Percentiles rank a stretch among this genome's conserved stretches.
phyloP scores from a whole-genome alignment of 2,888 invertebrate species.

The Euphydryas editha region DNA sequence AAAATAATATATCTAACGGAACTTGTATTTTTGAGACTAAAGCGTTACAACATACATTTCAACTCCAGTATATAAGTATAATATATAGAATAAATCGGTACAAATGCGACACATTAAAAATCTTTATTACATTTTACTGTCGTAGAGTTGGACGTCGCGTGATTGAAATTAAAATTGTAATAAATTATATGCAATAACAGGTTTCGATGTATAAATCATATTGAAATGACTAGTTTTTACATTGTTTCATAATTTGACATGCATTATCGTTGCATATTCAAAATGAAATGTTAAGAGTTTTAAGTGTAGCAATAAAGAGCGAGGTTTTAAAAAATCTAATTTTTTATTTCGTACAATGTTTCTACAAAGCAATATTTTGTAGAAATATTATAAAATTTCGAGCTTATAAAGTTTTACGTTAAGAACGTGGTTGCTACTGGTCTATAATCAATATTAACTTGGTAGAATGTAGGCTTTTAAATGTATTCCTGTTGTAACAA shows the following conservation, averaged over 20 bases:
- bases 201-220: conserved; percentile 24
- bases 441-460: too few relatives aligned
- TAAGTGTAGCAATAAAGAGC: conserved; percentile 10
- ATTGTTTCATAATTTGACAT: conserved; percentile 24
- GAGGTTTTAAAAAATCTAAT: not conserved
- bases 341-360: not conserved
- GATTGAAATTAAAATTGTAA: conserved; percentile 20
- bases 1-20: too few relatives aligned
- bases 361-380: too few relatives aligned
- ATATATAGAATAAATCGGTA: not conserved
- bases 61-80: too few relatives aligned
- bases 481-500: too few relatives aligned
- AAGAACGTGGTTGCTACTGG: too few relatives aligned
- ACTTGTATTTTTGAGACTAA: too few relatives aligned
- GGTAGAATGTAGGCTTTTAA: too few relatives aligned
- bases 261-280: conserved; percentile 20
- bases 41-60: too few relatives aligned
- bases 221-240: conserved; percentile 20
- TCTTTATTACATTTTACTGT: conserved; percentile 3
- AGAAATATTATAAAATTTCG: too few relatives aligned
- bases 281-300: conserved; percentile 7
- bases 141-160: conserved; percentile 21
- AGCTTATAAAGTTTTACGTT: too few relatives aligned
- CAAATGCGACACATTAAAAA: conserved; percentile 5
- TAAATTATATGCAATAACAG: conserved; percentile 21